These are phyloP conservation scores for Microcebus griseorufus DNA, from an alignment of 2,113 vertebrate species.

Conservation along the genomic window DNA sequence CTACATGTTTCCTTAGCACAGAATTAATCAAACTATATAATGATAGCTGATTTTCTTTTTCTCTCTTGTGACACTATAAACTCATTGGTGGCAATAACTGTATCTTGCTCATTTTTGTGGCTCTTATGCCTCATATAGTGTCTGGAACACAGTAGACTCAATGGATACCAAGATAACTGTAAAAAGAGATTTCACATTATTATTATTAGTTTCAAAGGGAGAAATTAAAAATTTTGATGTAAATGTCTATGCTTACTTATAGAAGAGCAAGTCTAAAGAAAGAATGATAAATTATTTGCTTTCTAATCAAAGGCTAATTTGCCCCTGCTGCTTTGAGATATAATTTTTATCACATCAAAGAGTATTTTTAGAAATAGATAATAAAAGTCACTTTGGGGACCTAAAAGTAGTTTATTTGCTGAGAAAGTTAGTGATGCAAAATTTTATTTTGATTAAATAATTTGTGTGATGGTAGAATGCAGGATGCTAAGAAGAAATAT, in stretches of 20 bases:
- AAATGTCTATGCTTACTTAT: not conserved
- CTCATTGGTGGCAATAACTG: not conserved
- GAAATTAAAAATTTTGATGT: not conserved
- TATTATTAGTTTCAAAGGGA: not conserved
- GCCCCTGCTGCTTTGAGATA: slow-evolving; percentile 58
- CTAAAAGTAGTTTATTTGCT: slow-evolving; percentile 77
- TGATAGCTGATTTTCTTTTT: not conserved
- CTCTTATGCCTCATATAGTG: no score
- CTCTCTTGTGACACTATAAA: not conserved
- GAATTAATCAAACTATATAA: not conserved
- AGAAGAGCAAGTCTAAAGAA: slow-evolving; percentile 46
- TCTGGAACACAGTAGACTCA: not conserved
- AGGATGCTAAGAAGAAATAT: slow-evolving; percentile 70
- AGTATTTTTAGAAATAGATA: slow-evolving; percentile 47
- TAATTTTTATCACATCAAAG: slow-evolving; percentile 65
- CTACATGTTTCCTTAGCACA: not conserved
- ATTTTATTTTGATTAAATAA: slow-evolving; percentile 72
- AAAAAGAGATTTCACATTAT: not conserved
- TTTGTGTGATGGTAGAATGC: slow-evolving; percentile 9
- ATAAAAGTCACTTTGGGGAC: slow-evolving; percentile 75
- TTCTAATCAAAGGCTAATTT: slow-evolving; percentile 75
- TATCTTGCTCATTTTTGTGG: not conserved
- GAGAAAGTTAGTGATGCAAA: slow-evolving; percentile 54
- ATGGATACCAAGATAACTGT: not conserved
- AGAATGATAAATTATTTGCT: slow-evolving; percentile 72